phyloP scores from a whole-genome alignment of 2,113 vertebrate species.

The Tenrec ecaudatus region DNA sequence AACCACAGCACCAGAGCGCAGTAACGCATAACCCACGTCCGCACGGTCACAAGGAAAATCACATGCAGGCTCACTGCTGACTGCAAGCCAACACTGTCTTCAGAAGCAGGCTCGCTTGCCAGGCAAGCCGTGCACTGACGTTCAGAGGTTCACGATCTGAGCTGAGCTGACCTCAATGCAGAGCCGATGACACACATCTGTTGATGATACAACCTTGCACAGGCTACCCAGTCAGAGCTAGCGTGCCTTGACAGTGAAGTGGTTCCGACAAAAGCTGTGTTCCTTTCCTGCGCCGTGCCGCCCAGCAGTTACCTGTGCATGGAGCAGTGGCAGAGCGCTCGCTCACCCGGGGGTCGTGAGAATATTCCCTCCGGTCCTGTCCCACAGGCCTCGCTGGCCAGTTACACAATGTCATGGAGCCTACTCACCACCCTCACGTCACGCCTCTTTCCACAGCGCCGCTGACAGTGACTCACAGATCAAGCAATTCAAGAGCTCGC shows the following conservation, averaged over 20 bases:
- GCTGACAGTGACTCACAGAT: too few species aligned
- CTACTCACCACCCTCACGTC: too few species aligned
- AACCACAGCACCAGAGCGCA: neutral
- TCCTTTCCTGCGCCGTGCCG: conserved; percentile 2
- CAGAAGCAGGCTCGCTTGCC: neutral
- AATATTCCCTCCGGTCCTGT: too few species aligned
- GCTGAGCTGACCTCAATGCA: neutral
- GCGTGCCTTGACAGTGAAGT: neutral
- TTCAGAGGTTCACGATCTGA: neutral
- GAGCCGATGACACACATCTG: neutral
- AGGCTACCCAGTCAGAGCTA: neutral
- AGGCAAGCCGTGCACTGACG: neutral
- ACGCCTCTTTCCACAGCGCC: too few species aligned
- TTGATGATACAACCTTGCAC: too few species aligned
- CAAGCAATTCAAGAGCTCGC: too few species aligned
- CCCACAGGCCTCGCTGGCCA: too few species aligned
- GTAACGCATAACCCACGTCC: neutral
- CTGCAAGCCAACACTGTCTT: neutral
- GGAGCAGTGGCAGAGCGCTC: too few species aligned
- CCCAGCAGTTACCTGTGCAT: neutral
- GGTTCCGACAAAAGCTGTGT: neutral
- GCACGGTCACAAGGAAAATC: neutral
- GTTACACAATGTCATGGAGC: too few species aligned
- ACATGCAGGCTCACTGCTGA: neutral
- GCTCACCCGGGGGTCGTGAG: too few species aligned